These are phyloP conservation scores for Cryptosula pallasiana DNA, from an alignment of 2,888 invertebrate genomes.

Conservation along the genomic window DNA sequence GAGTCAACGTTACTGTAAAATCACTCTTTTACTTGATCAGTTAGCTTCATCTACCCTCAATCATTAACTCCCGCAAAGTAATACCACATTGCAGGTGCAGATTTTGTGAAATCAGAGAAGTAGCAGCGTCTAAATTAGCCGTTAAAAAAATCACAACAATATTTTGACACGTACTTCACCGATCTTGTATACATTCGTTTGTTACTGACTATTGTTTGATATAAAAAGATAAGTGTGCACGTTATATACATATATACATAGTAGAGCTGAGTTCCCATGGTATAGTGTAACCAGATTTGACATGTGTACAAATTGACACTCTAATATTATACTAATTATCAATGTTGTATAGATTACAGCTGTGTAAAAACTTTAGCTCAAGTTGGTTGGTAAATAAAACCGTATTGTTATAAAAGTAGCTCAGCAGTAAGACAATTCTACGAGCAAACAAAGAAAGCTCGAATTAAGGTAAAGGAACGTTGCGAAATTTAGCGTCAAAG, in stretches of 20 bases:
- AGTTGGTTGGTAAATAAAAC: background rate
- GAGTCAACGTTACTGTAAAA: too few species aligned
- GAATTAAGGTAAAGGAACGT: too few species aligned
- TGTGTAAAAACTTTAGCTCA: background rate
- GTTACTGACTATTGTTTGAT: background rate
- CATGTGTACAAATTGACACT: background rate
- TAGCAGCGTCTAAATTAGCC: background rate
- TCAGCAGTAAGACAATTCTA: background rate
- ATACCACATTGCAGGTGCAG: too few species aligned
- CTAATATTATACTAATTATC: background rate
- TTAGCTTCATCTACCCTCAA: too few species aligned
- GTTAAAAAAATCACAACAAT: background rate
- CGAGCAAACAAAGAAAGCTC: background rate
- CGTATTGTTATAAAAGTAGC: background rate
- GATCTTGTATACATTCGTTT: background rate
- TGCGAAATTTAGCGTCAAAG: background rate
- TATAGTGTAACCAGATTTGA: background rate
- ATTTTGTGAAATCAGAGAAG: too few species aligned
- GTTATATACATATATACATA: background rate
- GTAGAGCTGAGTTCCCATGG: background rate
- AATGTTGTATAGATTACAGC: background rate
- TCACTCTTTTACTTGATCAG: too few species aligned
- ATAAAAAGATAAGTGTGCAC: background rate
- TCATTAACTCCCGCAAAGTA: too few species aligned
- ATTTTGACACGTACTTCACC: background rate